Conservation (phyloP, 2,113 vertebrate species). For the Verasper variegatus region DNA sequence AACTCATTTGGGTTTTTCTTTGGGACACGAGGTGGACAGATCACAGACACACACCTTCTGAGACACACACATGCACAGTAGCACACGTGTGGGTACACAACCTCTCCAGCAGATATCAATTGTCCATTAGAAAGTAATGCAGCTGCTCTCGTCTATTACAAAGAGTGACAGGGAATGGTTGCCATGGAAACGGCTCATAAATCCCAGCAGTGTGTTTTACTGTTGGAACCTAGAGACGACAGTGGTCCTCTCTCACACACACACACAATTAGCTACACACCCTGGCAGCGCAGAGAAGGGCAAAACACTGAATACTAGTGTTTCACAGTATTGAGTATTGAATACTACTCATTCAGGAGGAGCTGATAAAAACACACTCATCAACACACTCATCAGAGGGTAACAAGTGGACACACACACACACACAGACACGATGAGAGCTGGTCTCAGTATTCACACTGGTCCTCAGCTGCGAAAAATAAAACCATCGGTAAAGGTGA, state of each 20-base stretch:
- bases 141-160: constrained; percentile 16
- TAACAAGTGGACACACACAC: not conserved
- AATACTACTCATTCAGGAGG: too few species aligned
- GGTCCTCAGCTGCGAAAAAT: constrained; percentile 33
- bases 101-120: too few species aligned
- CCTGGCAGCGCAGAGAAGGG: not conserved
- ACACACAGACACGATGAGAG: not conserved
- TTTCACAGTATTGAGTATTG: too few species aligned
- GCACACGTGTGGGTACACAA: too few species aligned
- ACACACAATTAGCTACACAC: constrained; percentile 9
- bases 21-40: not conserved
- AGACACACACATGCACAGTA: too few species aligned
- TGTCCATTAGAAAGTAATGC: too few species aligned
- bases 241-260: constrained; percentile 14
- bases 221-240: constrained; percentile 28
- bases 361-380: too few species aligned
- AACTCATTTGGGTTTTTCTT: not conserved
- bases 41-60: not conserved
- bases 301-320: not conserved
- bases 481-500: not conserved
- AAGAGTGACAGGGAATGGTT: constrained; percentile 26
- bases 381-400: too few species aligned
- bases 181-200: constrained; percentile 65
- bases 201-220: constrained; percentile 46
- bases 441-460: not conserved